phyloP scores from a whole-genome alignment of 2,888 invertebrate species.

The Trimorus sp. region DNA sequence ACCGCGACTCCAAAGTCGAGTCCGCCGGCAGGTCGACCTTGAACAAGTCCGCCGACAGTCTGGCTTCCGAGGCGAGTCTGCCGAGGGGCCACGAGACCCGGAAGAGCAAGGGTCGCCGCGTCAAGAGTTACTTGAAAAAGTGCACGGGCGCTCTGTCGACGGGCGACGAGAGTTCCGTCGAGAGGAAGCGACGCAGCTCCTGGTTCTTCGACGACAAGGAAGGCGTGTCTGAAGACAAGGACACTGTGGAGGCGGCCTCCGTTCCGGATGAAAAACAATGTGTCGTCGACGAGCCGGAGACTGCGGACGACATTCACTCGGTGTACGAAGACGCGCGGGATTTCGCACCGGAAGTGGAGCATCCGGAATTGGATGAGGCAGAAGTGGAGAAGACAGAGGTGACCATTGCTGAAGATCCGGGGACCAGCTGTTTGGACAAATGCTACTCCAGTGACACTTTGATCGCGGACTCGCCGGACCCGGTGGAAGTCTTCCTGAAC shows the following conservation, averaged over 20 bases:
- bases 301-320: slow-evolving; percentile 66
- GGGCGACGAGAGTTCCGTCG: slow-evolving; percentile 72
- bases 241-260: neutral
- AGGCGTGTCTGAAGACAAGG: slow-evolving; percentile 31
- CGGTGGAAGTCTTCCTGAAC: slow-evolving; percentile 19
- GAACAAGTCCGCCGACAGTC: slow-evolving; percentile 61
- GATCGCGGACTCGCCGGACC: slow-evolving; percentile 74
- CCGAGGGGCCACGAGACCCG: slow-evolving; percentile 80
- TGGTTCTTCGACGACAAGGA: slow-evolving; percentile 74
- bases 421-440: slow-evolving; percentile 73
- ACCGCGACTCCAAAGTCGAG: slow-evolving; percentile 48
- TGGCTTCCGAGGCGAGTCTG: slow-evolving; percentile 71
- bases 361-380: neutral
- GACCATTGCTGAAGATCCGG: slow-evolving; percentile 13
- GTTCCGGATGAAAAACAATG: neutral
- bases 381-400: slow-evolving; percentile 41
- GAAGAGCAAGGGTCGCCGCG: slow-evolving; percentile 83
- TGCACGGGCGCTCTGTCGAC: slow-evolving; percentile 82
- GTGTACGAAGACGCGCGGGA: slow-evolving; percentile 74
- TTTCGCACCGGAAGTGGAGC: slow-evolving; percentile 52
- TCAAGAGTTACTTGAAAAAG: slow-evolving; percentile 83
- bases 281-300: slow-evolving; percentile 25
- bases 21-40: slow-evolving; percentile 48
- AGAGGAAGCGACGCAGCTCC: slow-evolving; percentile 74
- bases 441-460: slow-evolving; percentile 78